Conservation (phyloP, 2,113 vertebrate species). For the Thymallus thymallus region DNA sequence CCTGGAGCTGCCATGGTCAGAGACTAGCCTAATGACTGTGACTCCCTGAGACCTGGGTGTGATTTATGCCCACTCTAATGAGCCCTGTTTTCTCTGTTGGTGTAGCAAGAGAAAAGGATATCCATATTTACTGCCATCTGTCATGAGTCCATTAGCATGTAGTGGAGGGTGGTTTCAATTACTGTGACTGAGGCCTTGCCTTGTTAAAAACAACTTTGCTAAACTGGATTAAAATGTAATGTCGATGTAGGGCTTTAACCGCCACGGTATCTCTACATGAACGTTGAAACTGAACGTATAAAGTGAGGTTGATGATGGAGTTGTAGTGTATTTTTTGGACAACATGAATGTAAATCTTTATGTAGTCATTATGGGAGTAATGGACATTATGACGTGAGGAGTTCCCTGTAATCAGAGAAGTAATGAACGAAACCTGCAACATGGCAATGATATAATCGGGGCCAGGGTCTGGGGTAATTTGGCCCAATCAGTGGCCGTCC, state of each 20-base stretch:
- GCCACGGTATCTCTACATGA: neutral
- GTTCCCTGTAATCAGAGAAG: slow-evolving; percentile 24
- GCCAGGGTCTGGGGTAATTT: slow-evolving; percentile 25
- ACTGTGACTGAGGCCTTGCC: slow-evolving; percentile 17
- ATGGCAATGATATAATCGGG: slow-evolving; percentile 18
- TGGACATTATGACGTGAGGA: slow-evolving; percentile 14
- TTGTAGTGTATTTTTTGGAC: no score
- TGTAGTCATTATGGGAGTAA: slow-evolving; percentile 26
- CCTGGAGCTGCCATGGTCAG: no score
- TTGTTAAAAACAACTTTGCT: slow-evolving; percentile 27
- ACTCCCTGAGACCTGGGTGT: slow-evolving; percentile 14
- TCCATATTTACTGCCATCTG: slow-evolving; percentile 38
- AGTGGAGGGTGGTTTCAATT: slow-evolving; percentile 44
- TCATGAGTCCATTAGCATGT: slow-evolving; percentile 30
- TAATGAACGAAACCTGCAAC: slow-evolving; percentile 23
- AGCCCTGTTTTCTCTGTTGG: slow-evolving; percentile 39
- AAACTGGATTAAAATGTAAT: slow-evolving; percentile 14
- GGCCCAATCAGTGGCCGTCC: slow-evolving; percentile 5
- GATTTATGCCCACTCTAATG: slow-evolving; percentile 29
- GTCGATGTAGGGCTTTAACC: neutral
- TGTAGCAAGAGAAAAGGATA: slow-evolving; percentile 29
- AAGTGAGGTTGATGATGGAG: slow-evolving; percentile 1
- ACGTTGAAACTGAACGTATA: slow-evolving; percentile 15
- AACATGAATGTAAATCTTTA: no score
- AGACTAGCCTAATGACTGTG: neutral